Conservation (phyloP, 35 echinoderm and acorn worm species). For the Lytechinus pictus region DNA sequence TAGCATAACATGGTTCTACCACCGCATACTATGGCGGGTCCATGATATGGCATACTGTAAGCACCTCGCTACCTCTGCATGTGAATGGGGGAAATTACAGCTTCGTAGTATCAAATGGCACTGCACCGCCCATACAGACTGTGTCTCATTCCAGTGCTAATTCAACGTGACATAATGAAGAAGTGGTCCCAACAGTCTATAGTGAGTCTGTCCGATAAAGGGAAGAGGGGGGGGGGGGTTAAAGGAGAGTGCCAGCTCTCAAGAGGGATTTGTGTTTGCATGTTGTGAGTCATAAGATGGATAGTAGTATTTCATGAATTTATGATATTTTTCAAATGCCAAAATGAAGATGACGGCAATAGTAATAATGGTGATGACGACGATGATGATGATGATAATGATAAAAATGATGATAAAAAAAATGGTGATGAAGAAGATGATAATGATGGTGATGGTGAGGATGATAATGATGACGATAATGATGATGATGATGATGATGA, state of each 20-base stretch:
- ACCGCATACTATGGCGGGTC: too few species aligned
- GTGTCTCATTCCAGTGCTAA: constrained; percentile 10
- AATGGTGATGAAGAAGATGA: too few species aligned
- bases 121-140: background rate
- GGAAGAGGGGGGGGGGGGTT: background rate
- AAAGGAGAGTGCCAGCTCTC: background rate
- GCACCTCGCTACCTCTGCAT: background rate
- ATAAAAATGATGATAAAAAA: background rate
- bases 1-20: background rate
- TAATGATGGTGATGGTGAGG: too few species aligned
- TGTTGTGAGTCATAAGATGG: background rate
- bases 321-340: background rate
- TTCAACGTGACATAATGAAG: background rate
- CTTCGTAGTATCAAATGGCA: background rate
- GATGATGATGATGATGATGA: too few species aligned
- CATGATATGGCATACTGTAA: background rate
- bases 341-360: background rate
- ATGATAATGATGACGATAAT: too few species aligned
- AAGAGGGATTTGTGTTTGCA: constrained; percentile 2
- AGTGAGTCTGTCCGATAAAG: background rate
- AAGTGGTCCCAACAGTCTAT: background rate
- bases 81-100: constrained; percentile 13
- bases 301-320: background rate
- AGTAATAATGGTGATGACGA: background rate
- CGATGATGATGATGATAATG: background rate